phyloP scores from a whole-genome alignment of 2,888 invertebrate genomes.

The Andrena minutula region DNA sequence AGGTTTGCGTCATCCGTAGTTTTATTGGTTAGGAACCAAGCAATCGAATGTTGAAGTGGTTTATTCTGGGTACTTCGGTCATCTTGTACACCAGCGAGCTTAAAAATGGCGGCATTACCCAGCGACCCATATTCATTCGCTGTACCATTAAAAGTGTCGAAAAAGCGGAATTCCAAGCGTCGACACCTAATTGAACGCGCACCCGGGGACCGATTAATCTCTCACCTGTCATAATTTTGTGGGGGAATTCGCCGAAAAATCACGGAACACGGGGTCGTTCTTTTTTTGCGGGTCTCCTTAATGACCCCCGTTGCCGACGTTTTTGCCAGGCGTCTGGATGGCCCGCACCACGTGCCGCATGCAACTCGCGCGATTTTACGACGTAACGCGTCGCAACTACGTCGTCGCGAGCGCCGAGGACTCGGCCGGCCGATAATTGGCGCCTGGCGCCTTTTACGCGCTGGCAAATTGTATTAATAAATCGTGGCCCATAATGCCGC shows the following conservation, averaged over 20 bases:
- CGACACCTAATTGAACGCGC: conserved; percentile 17
- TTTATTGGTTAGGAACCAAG: too few relatives aligned
- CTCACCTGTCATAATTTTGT: neutral
- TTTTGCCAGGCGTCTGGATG: conserved; percentile 12
- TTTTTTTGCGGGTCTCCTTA: conserved; percentile 9
- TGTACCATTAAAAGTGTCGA: neutral
- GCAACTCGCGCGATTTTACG: conserved; percentile 29
- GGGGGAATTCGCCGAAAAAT: conserved; percentile 7
- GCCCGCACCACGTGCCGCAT: conserved; percentile 13
- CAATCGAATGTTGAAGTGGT: too few relatives aligned
- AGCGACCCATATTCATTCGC: neutral
- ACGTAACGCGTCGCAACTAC: conserved; percentile 30
- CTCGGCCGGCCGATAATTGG: conserved; percentile 71
- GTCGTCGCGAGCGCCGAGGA: conserved; percentile 18
- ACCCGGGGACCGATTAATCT: conserved; percentile 8
- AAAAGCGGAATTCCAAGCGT: neutral
- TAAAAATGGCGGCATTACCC: neutral
- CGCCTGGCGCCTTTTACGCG: conserved; percentile 73
- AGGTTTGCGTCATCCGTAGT: too few relatives aligned
- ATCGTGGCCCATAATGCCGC: conserved; percentile 70
- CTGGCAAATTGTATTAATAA: conserved; percentile 80
- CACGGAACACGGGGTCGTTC: neutral
- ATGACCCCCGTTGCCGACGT: conserved; percentile 2
- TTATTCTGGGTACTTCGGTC: too few relatives aligned
- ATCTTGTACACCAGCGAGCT: too few relatives aligned